These are phyloP conservation scores for Poeciliopsis presidionis DNA, from an alignment of 2,797 vertebrate genomes.

Conservation along the genomic window DNA sequence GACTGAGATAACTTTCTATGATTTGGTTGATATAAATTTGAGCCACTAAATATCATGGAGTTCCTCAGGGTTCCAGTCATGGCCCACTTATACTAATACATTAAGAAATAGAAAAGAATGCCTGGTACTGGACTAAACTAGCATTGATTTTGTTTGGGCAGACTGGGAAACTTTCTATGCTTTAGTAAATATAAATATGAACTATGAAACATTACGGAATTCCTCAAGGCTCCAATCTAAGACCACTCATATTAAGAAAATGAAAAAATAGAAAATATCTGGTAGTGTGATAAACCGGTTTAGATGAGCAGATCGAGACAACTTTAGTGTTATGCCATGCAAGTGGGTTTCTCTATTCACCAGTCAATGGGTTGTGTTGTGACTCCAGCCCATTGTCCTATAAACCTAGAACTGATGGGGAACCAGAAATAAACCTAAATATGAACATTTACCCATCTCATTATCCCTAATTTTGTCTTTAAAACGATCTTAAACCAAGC, in stretches of 20 bases:
- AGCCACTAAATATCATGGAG: neutral
- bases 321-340: no score
- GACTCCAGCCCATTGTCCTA: neutral
- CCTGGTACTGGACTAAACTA: neutral
- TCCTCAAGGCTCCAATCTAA: neutral
- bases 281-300: no score
- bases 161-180: no score
- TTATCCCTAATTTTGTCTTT: neutral
- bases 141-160: neutral
- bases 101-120: no score
- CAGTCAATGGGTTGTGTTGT: neutral
- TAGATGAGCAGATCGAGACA: no score
- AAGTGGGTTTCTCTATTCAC: neutral
- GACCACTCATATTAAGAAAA: neutral
- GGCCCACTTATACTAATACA: neutral
- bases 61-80: neutral
- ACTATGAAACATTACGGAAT: neutral
- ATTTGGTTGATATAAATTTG: neutral
- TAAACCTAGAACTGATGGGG: neutral
- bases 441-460: neutral
- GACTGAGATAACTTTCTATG: neutral
- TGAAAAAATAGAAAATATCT: no score
- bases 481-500: neutral
- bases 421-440: neutral
- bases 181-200: neutral